These are phyloP conservation scores for Coremacera marginata DNA, from an alignment of 2,888 invertebrate species.

Conservation along the genomic window DNA sequence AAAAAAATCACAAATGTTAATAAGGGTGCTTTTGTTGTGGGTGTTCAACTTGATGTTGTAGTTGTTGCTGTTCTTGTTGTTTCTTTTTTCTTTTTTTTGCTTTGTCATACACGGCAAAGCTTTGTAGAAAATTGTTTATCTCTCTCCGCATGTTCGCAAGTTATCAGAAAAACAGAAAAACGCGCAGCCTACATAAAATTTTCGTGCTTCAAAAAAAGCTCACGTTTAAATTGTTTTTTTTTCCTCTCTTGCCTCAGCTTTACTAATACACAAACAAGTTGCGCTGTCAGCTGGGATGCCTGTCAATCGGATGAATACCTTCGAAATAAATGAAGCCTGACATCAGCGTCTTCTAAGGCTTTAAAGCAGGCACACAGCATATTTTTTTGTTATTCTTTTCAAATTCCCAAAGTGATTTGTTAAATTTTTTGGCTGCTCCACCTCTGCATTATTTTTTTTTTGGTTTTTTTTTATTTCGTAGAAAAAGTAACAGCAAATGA, in stretches of 20 bases:
- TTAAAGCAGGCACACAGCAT: background rate
- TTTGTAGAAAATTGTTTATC: no score
- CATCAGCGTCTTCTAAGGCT: slow-evolving; percentile 2
- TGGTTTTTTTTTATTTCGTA: slow-evolving; percentile 23
- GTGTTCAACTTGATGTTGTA: background rate
- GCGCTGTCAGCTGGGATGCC: slow-evolving; percentile 52
- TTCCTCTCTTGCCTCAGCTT: slow-evolving; percentile 21
- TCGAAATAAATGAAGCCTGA: slow-evolving; percentile 54
- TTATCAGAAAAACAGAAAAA: background rate
- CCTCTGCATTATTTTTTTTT: slow-evolving; percentile 12
- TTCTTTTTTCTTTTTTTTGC: background rate
- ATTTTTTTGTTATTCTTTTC: background rate
- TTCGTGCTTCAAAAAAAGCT: slow-evolving; percentile 17
- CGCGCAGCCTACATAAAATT: background rate
- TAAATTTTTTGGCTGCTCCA: slow-evolving; percentile 49
- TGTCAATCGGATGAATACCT: slow-evolving; percentile 64
- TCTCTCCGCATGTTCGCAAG: no score
- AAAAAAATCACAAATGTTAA: slow-evolving; percentile 27
- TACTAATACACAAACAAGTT: background rate
- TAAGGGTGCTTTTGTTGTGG: slow-evolving; percentile 25
- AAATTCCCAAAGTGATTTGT: slow-evolving; percentile 57
- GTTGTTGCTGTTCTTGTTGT: background rate
- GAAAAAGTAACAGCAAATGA: slow-evolving; percentile 8
- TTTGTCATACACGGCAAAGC: no score
- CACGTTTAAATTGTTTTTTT: slow-evolving; percentile 16